Conservation (phyloP, 2,888 invertebrate species). For the Thymelicus lineola region DNA sequence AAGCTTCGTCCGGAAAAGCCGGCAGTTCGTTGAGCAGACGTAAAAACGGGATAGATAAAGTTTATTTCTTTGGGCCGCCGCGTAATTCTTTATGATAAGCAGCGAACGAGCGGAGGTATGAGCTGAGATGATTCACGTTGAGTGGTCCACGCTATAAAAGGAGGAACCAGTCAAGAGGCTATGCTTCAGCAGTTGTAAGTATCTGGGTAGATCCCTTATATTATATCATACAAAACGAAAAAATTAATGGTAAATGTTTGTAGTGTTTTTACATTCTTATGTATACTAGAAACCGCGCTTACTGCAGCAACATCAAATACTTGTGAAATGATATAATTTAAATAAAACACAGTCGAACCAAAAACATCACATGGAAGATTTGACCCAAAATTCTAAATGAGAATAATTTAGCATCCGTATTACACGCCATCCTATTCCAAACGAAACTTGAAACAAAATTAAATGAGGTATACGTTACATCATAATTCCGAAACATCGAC, state of each 20-base stretch:
- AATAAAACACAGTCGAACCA: conserved; percentile 13
- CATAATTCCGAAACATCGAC: conserved; percentile 31
- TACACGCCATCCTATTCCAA: conserved; percentile 31
- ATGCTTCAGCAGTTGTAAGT: too few species aligned
- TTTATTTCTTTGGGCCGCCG: conserved; percentile 13
- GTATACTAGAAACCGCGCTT: too few species aligned
- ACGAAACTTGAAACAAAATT: conserved; percentile 38
- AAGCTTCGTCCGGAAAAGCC: conserved; percentile 6
- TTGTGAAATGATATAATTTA: background rate
- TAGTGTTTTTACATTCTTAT: too few species aligned
- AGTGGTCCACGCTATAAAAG: background rate
- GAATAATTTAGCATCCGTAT: conserved; percentile 34
- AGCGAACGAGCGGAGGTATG: conserved; percentile 2
- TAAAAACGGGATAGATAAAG: conserved; percentile 13
- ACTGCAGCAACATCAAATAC: background rate
- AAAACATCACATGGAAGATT: conserved; percentile 21
- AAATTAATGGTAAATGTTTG: too few species aligned
- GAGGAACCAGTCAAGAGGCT: background rate
- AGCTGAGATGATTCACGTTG: background rate
- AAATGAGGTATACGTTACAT: conserved; percentile 38
- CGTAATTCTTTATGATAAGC: conserved; percentile 10
- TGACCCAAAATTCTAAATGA: conserved; percentile 29
- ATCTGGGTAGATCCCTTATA: too few species aligned
- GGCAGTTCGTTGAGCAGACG: conserved; percentile 5
- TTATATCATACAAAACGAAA: too few species aligned